Base-by-base conservation (phyloP, 2,888 invertebrate species). In the Eupithecia dodoneata region DNA sequence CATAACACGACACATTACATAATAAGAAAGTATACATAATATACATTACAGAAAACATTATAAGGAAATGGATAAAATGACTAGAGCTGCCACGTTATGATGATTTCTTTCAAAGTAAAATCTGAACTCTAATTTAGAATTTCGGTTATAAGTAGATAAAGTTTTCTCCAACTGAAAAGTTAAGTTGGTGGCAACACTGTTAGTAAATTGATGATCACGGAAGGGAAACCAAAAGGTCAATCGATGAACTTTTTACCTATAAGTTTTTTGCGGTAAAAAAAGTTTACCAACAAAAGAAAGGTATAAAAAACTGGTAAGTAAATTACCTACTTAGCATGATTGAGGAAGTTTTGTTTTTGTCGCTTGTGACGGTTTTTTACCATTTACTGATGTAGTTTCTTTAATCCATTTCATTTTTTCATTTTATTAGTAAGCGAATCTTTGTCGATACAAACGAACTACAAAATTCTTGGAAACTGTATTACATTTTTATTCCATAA, bases 161-260 rank as follows among this genome's bases (percentile, higher is more conserved):
- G 6, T 41, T 42, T 10, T 15, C 6, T 1, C 42, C 15, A 42
- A 66, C 41, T 66, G 13, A 7, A 42, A 15, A 42, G 2, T 0
- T 69, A 45, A 15, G 15, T 69, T n/a, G 1, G 67, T 69, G n/a
- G 18, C 55, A 59, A 13, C 55, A 42, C 67, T 69, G 45, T 45
- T 4, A 15, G n/a, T 69, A 77, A 77, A 81, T 84, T 85, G 85
- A 84, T 82, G 80, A 84, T 79, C 79, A 82, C 85, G 85, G 86
- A 85, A 83, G 73, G 70, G 47, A 73, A 71, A 4, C 45, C n/a
- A 87, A 87, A 88, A 87, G 81, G 81, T 78, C 82, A 83, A 84
- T 87, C 82, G 81, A 84, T 66, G 66, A 73, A 44, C 70, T 85
- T 86, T 84, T 86, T 85, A 44, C 42, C 12, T 15, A 47, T 67